These are phyloP conservation scores for Herpetotheres cachinnans DNA, from an alignment of 2,113 vertebrate species.

Conservation along the genomic window DNA sequence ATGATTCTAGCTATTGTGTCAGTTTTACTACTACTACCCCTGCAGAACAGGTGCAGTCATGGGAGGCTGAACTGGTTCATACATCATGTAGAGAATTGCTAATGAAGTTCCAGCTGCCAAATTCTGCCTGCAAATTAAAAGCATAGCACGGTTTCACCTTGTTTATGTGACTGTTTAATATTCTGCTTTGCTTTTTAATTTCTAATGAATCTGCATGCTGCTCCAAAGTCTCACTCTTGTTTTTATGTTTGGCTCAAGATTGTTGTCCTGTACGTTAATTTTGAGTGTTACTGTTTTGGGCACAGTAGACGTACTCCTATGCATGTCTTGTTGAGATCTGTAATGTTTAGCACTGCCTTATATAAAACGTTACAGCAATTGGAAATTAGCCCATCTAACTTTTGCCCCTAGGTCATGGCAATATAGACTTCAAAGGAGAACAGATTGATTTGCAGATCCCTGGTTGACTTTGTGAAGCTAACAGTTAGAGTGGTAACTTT, in stretches of 20 bases:
- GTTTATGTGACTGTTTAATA: not conserved
- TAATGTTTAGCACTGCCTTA: not conserved
- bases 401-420: not conserved
- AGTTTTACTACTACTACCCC: not conserved
- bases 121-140: constrained; percentile 5
- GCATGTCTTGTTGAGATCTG: not conserved
- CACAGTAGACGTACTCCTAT: not conserved
- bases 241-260: not conserved
- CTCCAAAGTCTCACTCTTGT: not conserved
- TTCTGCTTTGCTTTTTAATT: constrained; percentile 20
- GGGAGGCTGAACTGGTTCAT: not conserved
- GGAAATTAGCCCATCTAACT: not conserved
- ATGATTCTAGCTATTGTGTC: not conserved
- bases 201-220: not conserved
- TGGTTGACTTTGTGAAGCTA: not conserved
- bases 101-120: constrained; percentile 7
- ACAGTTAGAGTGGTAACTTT: not conserved
- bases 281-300: not conserved
- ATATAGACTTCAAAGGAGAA: not conserved
- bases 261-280: not conserved
- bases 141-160: not conserved
- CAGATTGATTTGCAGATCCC: not conserved
- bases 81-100: not conserved
- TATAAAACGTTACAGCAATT: not conserved
- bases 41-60: not conserved